Percentiles rank a stretch among this genome's conserved stretches.
These are phyloP conservation scores for Egretta garzetta DNA, from an alignment of 2,113 vertebrate species.

Conservation along the genomic window DNA sequence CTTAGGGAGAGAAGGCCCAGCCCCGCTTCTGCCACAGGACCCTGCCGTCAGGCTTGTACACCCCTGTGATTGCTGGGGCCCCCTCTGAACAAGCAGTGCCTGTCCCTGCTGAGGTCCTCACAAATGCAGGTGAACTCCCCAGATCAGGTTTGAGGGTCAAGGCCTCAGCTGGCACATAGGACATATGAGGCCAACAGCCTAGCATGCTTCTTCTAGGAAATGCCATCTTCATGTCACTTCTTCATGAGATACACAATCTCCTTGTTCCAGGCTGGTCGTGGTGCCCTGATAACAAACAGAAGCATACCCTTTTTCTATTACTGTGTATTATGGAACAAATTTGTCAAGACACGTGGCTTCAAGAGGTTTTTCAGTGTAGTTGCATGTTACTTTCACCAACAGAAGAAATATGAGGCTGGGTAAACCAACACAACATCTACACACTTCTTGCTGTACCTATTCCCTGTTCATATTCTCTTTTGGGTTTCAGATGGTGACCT, in stretches of 20 bases:
- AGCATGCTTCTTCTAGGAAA: neutral
- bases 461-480: neutral
- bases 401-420: accelerated
- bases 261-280: neutral
- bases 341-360: neutral
- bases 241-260: neutral
- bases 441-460: neutral
- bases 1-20: neutral
- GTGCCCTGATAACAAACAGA: neutral
- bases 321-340: neutral
- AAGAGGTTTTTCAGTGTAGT: neutral
- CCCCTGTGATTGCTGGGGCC: neutral
- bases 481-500: neutral
- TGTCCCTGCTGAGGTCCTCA: neutral
- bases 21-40: neutral
- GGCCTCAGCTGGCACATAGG: neutral
- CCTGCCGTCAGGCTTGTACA: neutral
- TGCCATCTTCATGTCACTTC: neutral
- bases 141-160: neutral
- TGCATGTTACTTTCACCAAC: neutral
- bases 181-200: accelerated
- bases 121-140: neutral
- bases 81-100: too few species aligned
- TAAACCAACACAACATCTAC: neutral
- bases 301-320: neutral